These are phyloP conservation scores for Trichonephila inaurata DNA, from an alignment of 1,140 invertebrate species.

Conservation along the genomic window DNA sequence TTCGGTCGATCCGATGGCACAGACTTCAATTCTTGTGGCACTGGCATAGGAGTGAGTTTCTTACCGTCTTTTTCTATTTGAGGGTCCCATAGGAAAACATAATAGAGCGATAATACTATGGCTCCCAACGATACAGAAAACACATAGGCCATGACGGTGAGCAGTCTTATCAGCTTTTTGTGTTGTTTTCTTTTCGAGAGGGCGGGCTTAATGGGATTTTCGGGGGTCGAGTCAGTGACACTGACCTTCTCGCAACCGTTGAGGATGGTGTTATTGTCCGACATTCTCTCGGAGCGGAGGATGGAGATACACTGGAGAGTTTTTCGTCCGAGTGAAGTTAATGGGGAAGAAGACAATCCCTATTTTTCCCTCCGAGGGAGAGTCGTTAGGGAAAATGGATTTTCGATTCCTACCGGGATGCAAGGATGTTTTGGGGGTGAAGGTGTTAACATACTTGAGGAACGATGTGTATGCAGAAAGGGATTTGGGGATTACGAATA, in stretches of 20 bases:
- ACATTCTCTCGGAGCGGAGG: background rate
- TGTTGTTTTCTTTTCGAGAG: conserved; percentile 91
- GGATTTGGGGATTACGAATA: too few species aligned
- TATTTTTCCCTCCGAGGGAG: background rate
- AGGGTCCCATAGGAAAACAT: conserved; percentile 97
- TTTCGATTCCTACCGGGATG: background rate
- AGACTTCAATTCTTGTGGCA: background rate
- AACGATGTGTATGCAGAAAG: too few species aligned
- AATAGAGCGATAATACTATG: conserved; percentile 96
- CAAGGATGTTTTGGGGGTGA: background rate
- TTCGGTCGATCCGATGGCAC: background rate
- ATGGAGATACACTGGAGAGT: background rate
- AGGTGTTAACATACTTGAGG: too few species aligned
- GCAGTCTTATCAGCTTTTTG: conserved; percentile 92
- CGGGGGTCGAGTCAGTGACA: conserved; percentile 31
- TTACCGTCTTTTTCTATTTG: conserved; percentile 80
- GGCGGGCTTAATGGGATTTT: conserved; percentile 79
- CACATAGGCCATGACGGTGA: conserved; percentile 97
- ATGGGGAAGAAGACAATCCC: background rate
- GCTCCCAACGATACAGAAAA: conserved; percentile 96
- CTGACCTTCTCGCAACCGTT: conserved; percentile 53
- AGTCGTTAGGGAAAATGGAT: background rate
- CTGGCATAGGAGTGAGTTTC: background rate
- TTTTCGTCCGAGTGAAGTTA: background rate
- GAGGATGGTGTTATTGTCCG: conserved; percentile 5